A percentile compares a stretch with the other conserved stretches of the same genome.
phyloP scores from a whole-genome alignment of 1,140 invertebrate genomes.

The Saxidomus purpurata region DNA sequence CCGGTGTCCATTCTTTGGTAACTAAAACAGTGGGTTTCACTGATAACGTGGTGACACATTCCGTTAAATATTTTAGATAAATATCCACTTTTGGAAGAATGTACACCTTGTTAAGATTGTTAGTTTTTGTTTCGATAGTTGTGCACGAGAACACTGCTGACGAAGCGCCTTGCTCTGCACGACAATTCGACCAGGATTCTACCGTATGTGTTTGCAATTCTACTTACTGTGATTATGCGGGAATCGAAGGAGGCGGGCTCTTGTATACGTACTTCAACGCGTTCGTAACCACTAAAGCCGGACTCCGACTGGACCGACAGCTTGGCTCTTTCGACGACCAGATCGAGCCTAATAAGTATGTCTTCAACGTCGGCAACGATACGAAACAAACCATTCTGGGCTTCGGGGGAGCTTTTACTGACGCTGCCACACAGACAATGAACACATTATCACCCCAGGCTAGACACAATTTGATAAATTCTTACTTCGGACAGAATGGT shows the following conservation, averaged over 20 bases:
- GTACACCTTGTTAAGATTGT: background rate
- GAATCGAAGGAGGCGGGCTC: conserved; percentile 50
- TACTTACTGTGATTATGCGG: conserved; percentile 42
- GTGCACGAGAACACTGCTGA: background rate
- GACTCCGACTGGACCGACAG: conserved; percentile 39
- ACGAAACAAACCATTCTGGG: conserved; percentile 88
- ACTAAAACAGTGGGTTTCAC: background rate
- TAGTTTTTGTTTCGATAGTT: background rate
- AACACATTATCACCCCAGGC: conserved; percentile 88
- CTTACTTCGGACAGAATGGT: conserved; percentile 81
- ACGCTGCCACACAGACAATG: conserved; percentile 92
- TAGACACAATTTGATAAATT: conserved; percentile 89
- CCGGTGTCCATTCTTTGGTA: background rate
- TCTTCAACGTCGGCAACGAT: conserved; percentile 61
- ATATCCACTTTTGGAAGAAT: background rate
- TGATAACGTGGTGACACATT: background rate
- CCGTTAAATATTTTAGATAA: too few species aligned
- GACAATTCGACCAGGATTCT: conserved; percentile 36
- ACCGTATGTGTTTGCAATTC: conserved; percentile 50
- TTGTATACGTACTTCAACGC: conserved; percentile 51
- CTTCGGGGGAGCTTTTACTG: conserved; percentile 95
- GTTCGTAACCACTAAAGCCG: conserved; percentile 54
- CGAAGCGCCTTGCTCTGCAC: background rate
- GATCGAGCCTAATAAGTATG: conserved; percentile 37
- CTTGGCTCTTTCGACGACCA: conserved; percentile 38